These are phyloP conservation scores for Nomada lathburiana DNA, from an alignment of 2,888 invertebrate species.

Conservation along the genomic window DNA sequence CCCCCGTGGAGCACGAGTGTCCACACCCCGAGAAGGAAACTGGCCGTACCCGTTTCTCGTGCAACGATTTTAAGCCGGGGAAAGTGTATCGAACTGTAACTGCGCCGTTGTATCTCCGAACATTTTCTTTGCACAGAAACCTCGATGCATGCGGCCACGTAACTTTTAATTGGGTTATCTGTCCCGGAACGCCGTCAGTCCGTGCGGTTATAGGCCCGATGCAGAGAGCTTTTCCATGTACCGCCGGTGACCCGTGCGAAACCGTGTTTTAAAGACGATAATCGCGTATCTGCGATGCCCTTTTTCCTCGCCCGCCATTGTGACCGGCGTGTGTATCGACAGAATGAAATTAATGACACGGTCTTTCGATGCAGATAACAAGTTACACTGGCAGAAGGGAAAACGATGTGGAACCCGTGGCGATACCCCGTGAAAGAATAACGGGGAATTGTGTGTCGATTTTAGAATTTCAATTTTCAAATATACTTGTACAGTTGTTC, in stretches of 20 bases:
- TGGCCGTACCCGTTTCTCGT: conserved; percentile 59
- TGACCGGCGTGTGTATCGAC: conserved; percentile 25
- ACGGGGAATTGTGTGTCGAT: neutral
- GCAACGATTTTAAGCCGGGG: conserved; percentile 54
- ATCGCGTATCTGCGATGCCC: conserved; percentile 28
- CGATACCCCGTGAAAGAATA: conserved; percentile 9
- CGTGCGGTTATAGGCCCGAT: conserved; percentile 49
- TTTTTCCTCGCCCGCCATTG: conserved; percentile 31
- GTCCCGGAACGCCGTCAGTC: conserved; percentile 63
- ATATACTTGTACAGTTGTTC: neutral
- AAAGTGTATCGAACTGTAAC: conserved; percentile 56
- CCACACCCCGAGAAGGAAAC: conserved; percentile 59
- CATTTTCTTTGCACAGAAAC: conserved; percentile 47
- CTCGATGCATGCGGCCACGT: conserved; percentile 32
- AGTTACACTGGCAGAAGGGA: neutral
- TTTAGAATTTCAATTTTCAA: neutral
- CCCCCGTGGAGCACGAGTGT: conserved; percentile 10
- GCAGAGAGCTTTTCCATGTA: conserved; percentile 66
- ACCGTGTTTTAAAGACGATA: conserved; percentile 63
- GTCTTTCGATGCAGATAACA: conserved; percentile 7
- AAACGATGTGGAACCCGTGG: neutral
- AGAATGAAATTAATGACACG: conserved; percentile 42
- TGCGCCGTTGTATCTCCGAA: conserved; percentile 15
- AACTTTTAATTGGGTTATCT: conserved; percentile 72
- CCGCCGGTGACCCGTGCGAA: conserved; percentile 58